Evolutionary conservation across 1,140 invertebrate genomes (phyloP).

Genomic region (Phocides pigmalion): DNA sequence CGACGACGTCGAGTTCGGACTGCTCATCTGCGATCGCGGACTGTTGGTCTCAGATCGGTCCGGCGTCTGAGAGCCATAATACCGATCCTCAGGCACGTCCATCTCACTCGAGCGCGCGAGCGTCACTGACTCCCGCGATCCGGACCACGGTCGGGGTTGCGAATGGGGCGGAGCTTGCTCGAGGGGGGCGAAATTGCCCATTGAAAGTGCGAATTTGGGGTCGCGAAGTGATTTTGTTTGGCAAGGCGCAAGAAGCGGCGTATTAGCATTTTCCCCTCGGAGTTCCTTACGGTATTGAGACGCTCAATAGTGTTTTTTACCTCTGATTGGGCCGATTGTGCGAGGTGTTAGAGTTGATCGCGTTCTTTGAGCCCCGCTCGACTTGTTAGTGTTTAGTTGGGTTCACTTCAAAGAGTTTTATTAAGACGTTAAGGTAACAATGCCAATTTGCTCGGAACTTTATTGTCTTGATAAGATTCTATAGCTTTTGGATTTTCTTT

Average conservation of each 20-base stretch:
- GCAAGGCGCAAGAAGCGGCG: slow-evolving; percentile 65
- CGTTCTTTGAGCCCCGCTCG: slow-evolving; percentile 36
- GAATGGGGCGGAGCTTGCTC: slow-evolving; percentile 55
- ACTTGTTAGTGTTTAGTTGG: slow-evolving; percentile 43
- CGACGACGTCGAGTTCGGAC: slow-evolving; percentile 67
- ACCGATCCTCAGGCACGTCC: slow-evolving; percentile 72
- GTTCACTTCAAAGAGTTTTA: slow-evolving; percentile 26
- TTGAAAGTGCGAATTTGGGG: slow-evolving; percentile 80
- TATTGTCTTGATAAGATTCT: slow-evolving; percentile 9
- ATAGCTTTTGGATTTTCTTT: not conserved
- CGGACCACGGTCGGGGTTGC: slow-evolving; percentile 40
- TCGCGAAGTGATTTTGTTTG: slow-evolving; percentile 81
- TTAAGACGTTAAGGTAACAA: slow-evolving; percentile 30
- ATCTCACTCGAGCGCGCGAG: slow-evolving; percentile 54
- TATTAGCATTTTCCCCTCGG: slow-evolving; percentile 78
- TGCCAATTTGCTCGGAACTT: slow-evolving; percentile 16
- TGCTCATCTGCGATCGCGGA: slow-evolving; percentile 72
- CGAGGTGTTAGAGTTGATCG: slow-evolving; percentile 53
- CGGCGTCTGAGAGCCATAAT: slow-evolving; percentile 63
- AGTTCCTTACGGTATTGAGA: slow-evolving; percentile 58
- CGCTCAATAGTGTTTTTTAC: slow-evolving; percentile 76
- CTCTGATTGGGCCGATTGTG: slow-evolving; percentile 79
- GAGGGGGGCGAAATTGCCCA: slow-evolving; percentile 66
- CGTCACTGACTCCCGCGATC: slow-evolving; percentile 51
- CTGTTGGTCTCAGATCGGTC: slow-evolving; percentile 70